Conservation (phyloP, 2,888 invertebrate genomes). For the Folsomia candida region DNA sequence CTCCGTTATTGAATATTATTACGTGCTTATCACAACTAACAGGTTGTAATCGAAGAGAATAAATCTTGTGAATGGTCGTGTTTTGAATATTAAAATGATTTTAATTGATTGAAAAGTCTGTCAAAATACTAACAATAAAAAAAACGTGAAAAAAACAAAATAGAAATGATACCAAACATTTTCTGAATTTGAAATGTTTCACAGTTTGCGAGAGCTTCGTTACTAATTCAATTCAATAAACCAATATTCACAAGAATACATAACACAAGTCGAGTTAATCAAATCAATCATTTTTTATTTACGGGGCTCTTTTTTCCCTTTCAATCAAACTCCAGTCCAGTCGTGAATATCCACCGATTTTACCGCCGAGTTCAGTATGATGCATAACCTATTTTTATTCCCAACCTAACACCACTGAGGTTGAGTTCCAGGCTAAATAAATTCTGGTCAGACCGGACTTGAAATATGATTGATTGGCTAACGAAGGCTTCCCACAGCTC, state of each 20-base stretch:
- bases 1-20: neutral
- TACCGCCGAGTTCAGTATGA: too few species aligned
- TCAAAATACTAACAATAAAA: too few species aligned
- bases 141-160: neutral
- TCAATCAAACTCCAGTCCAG: neutral
- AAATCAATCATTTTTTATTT: slow-evolving; percentile 14
- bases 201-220: neutral
- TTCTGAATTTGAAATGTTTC: neutral
- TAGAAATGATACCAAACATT: neutral
- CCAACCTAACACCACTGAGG: too few species aligned
- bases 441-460: neutral
- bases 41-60: neutral
- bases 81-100: neutral
- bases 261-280: slow-evolving; percentile 4
- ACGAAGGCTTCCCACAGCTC: neutral
- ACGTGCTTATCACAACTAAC: neutral
- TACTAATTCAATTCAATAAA: neutral
- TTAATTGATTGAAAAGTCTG: too few species aligned
- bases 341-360: too few species aligned
- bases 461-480: slow-evolving; percentile 10
- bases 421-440: too few species aligned
- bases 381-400: too few species aligned
- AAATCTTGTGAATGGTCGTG: neutral
- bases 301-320: too few species aligned
- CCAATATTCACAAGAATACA: neutral